Base-by-base conservation (phyloP, 1,140 invertebrate genomes). In the Drosophila bipectinata region DNA sequence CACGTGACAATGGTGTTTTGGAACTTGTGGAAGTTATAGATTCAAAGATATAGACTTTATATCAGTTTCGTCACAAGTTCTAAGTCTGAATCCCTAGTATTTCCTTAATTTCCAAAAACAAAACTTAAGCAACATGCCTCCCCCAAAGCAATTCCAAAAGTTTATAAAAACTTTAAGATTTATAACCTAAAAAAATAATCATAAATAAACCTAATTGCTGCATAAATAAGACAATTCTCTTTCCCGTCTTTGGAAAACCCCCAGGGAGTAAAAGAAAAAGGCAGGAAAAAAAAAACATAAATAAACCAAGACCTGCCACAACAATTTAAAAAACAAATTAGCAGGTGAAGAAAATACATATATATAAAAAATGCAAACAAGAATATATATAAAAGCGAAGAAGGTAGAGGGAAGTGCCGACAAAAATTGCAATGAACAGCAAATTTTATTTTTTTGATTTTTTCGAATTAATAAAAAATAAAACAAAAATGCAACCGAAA, bases 241-340 rank as follows among this genome's bases (percentile, higher is more conserved):
- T 57, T 37, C 1, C 32, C 9, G 8, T 9, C 32, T 41, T 18
- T 14, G 21, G 18, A 66, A 30, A 18, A 37, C 9, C 49, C 41
- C 8, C n/a, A 64, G 60, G 49, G 49, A 34, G 34, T 51, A 10
- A 54, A 49, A 21, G 21, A 58, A 47, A 28, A 30, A 41, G 39
- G 39, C 32, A 14, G 47, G 47, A n/a, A 37, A 47, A 21, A 51
- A 54, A 61, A 18, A 45, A 14, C 4, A 44, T 32, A 76, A 57
- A 60, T 74, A 66, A 67, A 77, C 58, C 56, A 67, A 75, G 79
- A 83, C 79, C 79, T 82, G 75, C 79, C 79, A 58, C 75, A 83
- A 83, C 79, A 83, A 75, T 75, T 78, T 78, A 9, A 54, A 45
- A 63, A 62, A 57, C 32, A 63, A 63, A 15, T 28, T 34, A 37